A percentile compares a stretch with the other conserved stretches of the same genome.
Evolutionary conservation across 2,888 invertebrate genomes (phyloP).

Genomic region (Leuctra nigra): DNA sequence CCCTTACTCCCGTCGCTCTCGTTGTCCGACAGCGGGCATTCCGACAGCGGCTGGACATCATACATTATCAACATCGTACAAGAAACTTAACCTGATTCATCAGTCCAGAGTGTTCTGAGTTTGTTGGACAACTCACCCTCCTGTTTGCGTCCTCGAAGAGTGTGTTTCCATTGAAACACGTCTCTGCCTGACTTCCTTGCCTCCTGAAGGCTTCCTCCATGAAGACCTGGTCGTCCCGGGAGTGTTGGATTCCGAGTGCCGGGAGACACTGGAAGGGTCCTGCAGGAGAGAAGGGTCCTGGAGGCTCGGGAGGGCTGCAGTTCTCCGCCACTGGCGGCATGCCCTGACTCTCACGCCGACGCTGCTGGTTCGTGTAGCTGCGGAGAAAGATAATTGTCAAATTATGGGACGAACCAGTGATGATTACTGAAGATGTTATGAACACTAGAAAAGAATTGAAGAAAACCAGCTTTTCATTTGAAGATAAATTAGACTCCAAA

Average conservation of each 20-base stretch:
- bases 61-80: background rate
- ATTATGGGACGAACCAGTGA: too few relatives aligned
- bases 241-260: conserved; percentile 40
- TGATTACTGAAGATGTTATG: too few relatives aligned
- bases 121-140: conserved; percentile 43
- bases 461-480: too few relatives aligned
- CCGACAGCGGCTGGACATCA: conserved; percentile 44
- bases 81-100: background rate
- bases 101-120: background rate
- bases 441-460: too few relatives aligned
- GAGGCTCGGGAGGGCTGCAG: conserved; percentile 48
- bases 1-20: conserved; percentile 46
- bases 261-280: conserved; percentile 56
- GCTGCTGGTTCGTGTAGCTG: conserved; percentile 30
- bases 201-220: conserved; percentile 45
- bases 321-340: conserved; percentile 36
- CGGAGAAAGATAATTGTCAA: too few relatives aligned
- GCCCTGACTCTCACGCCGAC: conserved; percentile 24
- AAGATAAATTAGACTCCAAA: too few relatives aligned
- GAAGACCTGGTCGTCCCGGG: conserved; percentile 32
- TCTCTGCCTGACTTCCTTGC: conserved; percentile 41
- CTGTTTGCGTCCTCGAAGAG: conserved; percentile 35
- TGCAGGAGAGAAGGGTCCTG: conserved; percentile 48
- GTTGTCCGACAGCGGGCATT: conserved; percentile 48
- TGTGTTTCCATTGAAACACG: conserved; percentile 34